These are phyloP conservation scores for Synergus japonicus DNA, from an alignment of 2,888 invertebrate genomes.

Conservation along the genomic window DNA sequence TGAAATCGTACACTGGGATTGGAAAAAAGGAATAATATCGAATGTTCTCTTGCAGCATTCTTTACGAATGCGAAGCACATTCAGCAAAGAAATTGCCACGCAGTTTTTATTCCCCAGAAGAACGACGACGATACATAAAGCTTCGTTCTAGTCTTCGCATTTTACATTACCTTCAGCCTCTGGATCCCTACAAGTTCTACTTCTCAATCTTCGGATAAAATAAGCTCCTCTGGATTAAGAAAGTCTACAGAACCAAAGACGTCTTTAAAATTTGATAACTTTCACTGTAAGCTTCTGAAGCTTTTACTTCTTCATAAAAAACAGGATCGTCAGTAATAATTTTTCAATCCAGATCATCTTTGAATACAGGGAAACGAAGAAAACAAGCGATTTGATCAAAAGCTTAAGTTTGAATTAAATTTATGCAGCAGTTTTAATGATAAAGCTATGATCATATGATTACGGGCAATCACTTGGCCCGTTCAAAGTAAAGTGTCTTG, in stretches of 20 bases:
- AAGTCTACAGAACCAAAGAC: not conserved
- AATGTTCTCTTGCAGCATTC: slow-evolving; percentile 1
- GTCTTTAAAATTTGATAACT: not conserved
- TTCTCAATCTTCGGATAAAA: slow-evolving; percentile 1
- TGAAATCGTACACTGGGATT: not conserved
- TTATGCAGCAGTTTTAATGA: slow-evolving; percentile 10
- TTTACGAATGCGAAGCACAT: slow-evolving; percentile 31
- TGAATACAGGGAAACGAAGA: not conserved
- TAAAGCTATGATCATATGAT: slow-evolving; percentile 21
- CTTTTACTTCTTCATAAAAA: not conserved
- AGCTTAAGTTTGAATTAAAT: not conserved
- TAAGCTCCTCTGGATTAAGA: slow-evolving; percentile 1
- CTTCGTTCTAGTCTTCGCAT: slow-evolving; percentile 29
- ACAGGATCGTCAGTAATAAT: not conserved
- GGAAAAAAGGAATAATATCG: slow-evolving; percentile 19
- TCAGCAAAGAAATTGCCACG: slow-evolving; percentile 23
- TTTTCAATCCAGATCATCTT: not conserved
- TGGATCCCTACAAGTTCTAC: slow-evolving; percentile 3
- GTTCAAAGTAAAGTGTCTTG: slow-evolving; percentile 16
- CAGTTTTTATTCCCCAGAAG: slow-evolving; percentile 6
- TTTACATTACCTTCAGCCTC: slow-evolving; percentile 10
- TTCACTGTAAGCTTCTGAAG: not conserved
- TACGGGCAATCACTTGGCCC: not conserved
- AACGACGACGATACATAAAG: slow-evolving; percentile 13
- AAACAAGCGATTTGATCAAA: not conserved